Conservation (phyloP, 2,888 invertebrate species). For the Drepanosiphum platanoidis region DNA sequence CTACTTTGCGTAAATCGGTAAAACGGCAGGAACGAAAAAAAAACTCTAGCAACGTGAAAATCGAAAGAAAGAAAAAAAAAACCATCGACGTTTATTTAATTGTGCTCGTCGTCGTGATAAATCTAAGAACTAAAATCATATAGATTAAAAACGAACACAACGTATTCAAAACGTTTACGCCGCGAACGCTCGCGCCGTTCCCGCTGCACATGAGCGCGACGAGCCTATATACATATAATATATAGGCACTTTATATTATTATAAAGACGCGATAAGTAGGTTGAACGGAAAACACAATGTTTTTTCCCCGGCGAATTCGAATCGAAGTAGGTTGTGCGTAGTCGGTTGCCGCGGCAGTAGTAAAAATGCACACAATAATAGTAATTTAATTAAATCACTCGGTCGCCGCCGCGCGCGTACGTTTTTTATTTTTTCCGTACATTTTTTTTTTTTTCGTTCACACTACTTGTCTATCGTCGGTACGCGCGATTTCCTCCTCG, state of each 20-base stretch:
- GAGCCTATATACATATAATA: too few relatives aligned
- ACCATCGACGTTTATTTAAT: constrained; percentile 14
- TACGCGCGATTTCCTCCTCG: not conserved
- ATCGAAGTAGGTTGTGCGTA: constrained; percentile 53
- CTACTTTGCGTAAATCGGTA: not conserved
- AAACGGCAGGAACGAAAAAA: constrained; percentile 13
- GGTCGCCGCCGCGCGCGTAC: too few relatives aligned
- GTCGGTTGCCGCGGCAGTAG: not conserved
- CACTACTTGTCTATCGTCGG: not conserved
- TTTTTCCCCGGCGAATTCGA: constrained; percentile 35
- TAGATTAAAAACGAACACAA: not conserved
- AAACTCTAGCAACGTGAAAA: not conserved
- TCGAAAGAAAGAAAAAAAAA: not conserved
- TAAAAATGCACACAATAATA: constrained; percentile 7
- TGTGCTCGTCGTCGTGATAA: constrained; percentile 8
- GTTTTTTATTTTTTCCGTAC: not conserved
- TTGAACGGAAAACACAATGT: constrained; percentile 41
- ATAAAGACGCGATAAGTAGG: constrained; percentile 39
- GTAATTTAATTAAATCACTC: constrained; percentile 36
- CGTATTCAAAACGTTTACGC: not conserved
- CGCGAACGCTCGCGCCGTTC: not conserved
- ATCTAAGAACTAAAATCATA: not conserved
- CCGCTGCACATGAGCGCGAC: not conserved
- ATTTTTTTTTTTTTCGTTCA: not conserved
- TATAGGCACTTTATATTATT: too few relatives aligned